Percentiles rank a stretch among this genome's conserved stretches.
Conservation (phyloP, 92 coral and sea anemone species). For the Paramuricea clavata region DNA sequence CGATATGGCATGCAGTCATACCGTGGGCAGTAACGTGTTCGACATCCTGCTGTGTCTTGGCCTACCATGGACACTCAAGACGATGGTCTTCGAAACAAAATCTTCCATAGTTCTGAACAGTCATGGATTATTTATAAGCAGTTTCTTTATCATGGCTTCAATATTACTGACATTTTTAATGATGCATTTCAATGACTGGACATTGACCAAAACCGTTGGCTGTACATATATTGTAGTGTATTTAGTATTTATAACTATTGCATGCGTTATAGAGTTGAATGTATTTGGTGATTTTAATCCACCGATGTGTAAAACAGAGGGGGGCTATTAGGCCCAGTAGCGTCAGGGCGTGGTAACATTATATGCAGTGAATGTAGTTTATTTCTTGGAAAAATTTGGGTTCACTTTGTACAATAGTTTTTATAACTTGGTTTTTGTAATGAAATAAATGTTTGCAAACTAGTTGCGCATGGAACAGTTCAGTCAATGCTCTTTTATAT, state of each 20-base stretch:
- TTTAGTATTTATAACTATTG: slow-evolving; percentile 85
- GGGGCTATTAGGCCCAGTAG: background rate
- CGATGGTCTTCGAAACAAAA: slow-evolving; percentile 88
- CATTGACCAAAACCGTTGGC: slow-evolving; percentile 87
- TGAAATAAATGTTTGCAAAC: too few species aligned
- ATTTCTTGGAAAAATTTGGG: background rate
- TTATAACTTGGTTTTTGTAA: background rate
- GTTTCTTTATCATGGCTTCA: slow-evolving; percentile 96
- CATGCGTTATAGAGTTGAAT: slow-evolving; percentile 88
- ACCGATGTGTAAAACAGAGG: slow-evolving; percentile 91
- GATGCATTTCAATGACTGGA: slow-evolving; percentile 89
- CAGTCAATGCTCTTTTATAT: too few species aligned
- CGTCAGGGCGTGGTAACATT: too few species aligned
- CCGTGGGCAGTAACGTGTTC: slow-evolving; percentile 98
- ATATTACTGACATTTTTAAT: slow-evolving; percentile 85
- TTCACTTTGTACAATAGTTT: background rate
- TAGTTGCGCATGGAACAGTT: too few species aligned
- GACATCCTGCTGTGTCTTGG: slow-evolving; percentile 96
- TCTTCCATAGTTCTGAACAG: slow-evolving; percentile 93
- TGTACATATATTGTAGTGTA: slow-evolving; percentile 85
- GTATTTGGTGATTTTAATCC: slow-evolving; percentile 93
- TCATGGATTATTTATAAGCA: slow-evolving; percentile 92
- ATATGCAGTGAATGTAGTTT: background rate
- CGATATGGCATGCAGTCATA: slow-evolving; percentile 98
- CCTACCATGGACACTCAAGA: slow-evolving; percentile 96